phyloP scores from a whole-genome alignment of 2,888 invertebrate species.

The Rapana venosa region DNA sequence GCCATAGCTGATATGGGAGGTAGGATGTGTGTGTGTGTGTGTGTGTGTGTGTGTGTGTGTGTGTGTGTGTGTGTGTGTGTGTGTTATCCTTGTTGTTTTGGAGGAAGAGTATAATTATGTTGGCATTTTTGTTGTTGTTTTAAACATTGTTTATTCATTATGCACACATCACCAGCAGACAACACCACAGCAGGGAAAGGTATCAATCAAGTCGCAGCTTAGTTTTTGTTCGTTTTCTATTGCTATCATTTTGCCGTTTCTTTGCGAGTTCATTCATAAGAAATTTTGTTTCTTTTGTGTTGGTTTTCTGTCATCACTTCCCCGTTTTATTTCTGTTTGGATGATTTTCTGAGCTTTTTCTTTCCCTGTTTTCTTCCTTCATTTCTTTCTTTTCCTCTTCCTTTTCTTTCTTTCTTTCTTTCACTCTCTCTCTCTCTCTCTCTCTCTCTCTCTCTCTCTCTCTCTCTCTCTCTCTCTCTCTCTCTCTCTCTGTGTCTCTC shows the following conservation, averaged over 20 bases:
- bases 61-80: slow-evolving; percentile 9
- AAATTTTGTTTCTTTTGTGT: too few relatives aligned
- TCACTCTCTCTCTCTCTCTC: neutral
- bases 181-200: too few relatives aligned
- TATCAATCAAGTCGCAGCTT: neutral
- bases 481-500: too few relatives aligned
- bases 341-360: neutral
- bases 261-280: neutral
- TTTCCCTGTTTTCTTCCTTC: neutral
- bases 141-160: too few relatives aligned
- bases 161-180: too few relatives aligned
- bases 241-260: neutral
- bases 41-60: slow-evolving; percentile 18
- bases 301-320: too few relatives aligned
- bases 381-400: neutral
- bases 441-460: neutral
- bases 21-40: neutral
- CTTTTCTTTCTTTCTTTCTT: neutral
- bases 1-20: too few relatives aligned
- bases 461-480: neutral
- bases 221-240: neutral
- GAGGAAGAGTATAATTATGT: too few relatives aligned
- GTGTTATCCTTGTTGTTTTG: neutral
- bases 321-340: too few relatives aligned
- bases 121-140: too few relatives aligned